Base-by-base conservation (phyloP, 2,113 vertebrate species). In the Psophia crepitans region DNA sequence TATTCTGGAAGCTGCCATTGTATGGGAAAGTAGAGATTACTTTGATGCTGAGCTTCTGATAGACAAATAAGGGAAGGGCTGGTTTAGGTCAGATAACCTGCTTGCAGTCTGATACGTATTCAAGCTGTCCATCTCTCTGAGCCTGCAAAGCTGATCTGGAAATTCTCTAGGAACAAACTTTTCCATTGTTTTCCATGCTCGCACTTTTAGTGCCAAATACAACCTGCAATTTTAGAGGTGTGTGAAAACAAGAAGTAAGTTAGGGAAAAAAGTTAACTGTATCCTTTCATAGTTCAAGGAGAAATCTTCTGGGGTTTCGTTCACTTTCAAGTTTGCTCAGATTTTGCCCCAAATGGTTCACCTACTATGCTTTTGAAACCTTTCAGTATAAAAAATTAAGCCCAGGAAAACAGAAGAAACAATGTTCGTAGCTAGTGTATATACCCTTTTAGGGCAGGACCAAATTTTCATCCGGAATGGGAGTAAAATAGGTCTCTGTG, bases 401-500 rank as follows among this genome's bases (percentile, higher is more conserved):
- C 80, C 53, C 92, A 88, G 89, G 86, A 96, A 95, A 96, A 76
- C 51, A 95, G 83, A 93, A 54, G 37, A n/a, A 89, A 30, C 20
- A 64, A 63, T 87, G 46, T 96, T 96, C 77, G 43, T 96, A 95
- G 87, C 81, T 77, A 91, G 43, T 78, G 37, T 74, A 71, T 69
- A 46, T 41, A 66, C 3, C 3, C 12, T 70, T 85, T 81, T 43
- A 49, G 80, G 89, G 88, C 63, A 97, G 68, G 78, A 94, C 80
- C 37, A 95, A 94, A 60, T 86, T 93, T 96, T 93, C 74, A 57
- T 77, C 69, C 66, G 43, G 41, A 96, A 91, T 79, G 78, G 80
- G 87, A 97, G 89, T 96, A 92, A 97, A 98, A 95, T 56, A 69
- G 56, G 63, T 94, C 95, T 96, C 88, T 95, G 76, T 96, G 89